Conservation (phyloP, 2,888 invertebrate species). For the Andricus quercusramuli region DNA sequence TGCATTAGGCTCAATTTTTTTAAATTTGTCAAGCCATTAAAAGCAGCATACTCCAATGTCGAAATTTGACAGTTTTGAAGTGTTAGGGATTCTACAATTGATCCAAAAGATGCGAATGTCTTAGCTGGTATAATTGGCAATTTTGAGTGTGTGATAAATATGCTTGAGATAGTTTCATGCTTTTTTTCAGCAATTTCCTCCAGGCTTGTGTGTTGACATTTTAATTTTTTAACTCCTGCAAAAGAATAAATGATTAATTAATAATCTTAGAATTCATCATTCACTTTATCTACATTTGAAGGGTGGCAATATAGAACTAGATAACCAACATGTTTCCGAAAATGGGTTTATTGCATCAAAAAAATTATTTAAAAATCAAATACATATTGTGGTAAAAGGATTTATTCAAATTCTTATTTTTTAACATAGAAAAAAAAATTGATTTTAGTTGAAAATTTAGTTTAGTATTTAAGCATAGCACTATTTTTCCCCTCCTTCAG, state of each 20-base stretch:
- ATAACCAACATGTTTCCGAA: no score
- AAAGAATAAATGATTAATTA: background rate
- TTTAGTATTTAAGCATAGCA: no score
- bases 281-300: no score
- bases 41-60: slow-evolving; percentile 60
- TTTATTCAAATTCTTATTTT: no score
- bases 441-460: no score
- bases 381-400: no score
- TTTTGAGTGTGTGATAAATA: slow-evolving; percentile 57
- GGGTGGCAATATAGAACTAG: no score
- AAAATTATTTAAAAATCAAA: no score
- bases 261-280: background rate
- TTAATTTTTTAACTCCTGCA: background rate
- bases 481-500: no score
- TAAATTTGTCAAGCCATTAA: slow-evolving; percentile 57
- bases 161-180: background rate
- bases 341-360: no score
- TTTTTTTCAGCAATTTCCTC: background rate
- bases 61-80: slow-evolving; percentile 64
- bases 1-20: slow-evolving; percentile 65
- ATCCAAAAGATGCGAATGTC: slow-evolving; percentile 58
- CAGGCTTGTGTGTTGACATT: slow-evolving; percentile 12
- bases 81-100: slow-evolving; percentile 59
- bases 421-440: no score
- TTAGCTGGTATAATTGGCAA: slow-evolving; percentile 56